Evolutionary conservation across 2,113 vertebrate genomes (phyloP).

Genomic region (Brienomyrus longianalis): DNA sequence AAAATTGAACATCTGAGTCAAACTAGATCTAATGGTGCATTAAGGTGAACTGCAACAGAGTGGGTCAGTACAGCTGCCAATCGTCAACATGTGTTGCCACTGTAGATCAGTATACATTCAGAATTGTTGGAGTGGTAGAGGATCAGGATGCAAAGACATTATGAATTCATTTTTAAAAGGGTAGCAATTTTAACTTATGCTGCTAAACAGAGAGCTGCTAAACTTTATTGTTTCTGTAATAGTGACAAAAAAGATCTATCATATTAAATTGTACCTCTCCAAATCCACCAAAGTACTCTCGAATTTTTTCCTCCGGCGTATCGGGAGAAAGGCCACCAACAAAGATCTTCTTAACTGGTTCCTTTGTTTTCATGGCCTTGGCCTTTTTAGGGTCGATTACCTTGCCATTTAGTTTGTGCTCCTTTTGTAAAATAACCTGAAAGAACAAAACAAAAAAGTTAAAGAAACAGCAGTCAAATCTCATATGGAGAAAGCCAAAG

Average conservation of each 20-base stretch:
- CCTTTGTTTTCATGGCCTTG: slow-evolving; percentile 98
- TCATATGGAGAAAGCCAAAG: not conserved
- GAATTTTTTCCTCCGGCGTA: slow-evolving; percentile 94
- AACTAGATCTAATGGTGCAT: not conserved
- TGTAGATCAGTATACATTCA: not conserved
- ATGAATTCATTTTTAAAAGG: not conserved
- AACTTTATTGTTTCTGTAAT: too few relatives aligned
- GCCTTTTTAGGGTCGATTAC: slow-evolving; percentile 98
- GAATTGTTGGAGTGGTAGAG: not conserved
- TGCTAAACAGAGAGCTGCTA: too few relatives aligned
- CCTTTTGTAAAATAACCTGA: slow-evolving; percentile 91
- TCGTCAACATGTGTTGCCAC: not conserved
- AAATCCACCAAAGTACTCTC: slow-evolving; percentile 90
- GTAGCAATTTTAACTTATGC: too few relatives aligned
- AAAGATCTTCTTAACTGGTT: slow-evolving; percentile 97
- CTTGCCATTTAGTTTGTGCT: slow-evolving; percentile 96
- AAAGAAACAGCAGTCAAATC: not conserved
- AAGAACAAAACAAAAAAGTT: slow-evolving; percentile 24
- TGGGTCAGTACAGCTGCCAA: not conserved
- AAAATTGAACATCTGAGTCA: not conserved
- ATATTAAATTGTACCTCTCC: slow-evolving; percentile 73
- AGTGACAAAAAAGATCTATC: too few relatives aligned
- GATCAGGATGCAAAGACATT: not conserved
- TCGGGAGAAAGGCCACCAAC: slow-evolving; percentile 96
- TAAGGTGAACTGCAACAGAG: not conserved